Base-by-base conservation (phyloP, 1,140 invertebrate genomes). In the Drosophila melanogaster region DNA sequence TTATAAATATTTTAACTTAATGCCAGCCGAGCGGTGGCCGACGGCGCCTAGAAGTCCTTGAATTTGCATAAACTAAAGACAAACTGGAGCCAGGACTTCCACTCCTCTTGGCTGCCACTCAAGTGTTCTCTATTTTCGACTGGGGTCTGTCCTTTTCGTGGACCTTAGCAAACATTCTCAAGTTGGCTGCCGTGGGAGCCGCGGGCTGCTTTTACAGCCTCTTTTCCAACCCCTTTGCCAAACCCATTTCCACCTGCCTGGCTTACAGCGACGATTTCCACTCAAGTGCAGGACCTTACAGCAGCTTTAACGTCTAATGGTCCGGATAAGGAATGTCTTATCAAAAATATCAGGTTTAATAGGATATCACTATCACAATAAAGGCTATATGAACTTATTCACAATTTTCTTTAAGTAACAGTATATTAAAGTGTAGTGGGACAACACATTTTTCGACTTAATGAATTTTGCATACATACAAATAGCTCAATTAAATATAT, bases 1-100 rank as follows among this genome's bases (percentile, higher is more conserved):
- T 79, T 85, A 80, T 85, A 85, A 85, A 85, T 85, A 85, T 80
- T 85, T 77, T 77, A 86, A 85, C 66, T 69, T 85, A 81, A 85
- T 85, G 77, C 67, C 41, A 41, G 56, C 62, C 72, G 62, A 51
- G 60, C 70, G 79, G 66, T 65, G 53, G 81, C 53, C 58, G 17
- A 38, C 51, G 80, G 59, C 76, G 76, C 80, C 80, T 62, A 41
- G 33, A 66, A 71, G 66, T 57, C 62, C 67, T 55, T 60, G 62
- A 49, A 86, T 85, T 85, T 86, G 59, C 81, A 85, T 85, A 80
- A 85, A 77, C 81, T 80, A 49, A 61, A 67, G 41, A 56, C 49
- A 12, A 50, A 57, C 61, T 40, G 22, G 24, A 14, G 37, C 14
- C 14, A 12, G 37, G 10, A 12, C 49, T 40, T 43, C 49, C 19